Evolutionary conservation across 2,888 invertebrate genomes (phyloP), one percentile per base, ranked within the genome.

Genomic region (Phymatocera aterrima): DNA sequence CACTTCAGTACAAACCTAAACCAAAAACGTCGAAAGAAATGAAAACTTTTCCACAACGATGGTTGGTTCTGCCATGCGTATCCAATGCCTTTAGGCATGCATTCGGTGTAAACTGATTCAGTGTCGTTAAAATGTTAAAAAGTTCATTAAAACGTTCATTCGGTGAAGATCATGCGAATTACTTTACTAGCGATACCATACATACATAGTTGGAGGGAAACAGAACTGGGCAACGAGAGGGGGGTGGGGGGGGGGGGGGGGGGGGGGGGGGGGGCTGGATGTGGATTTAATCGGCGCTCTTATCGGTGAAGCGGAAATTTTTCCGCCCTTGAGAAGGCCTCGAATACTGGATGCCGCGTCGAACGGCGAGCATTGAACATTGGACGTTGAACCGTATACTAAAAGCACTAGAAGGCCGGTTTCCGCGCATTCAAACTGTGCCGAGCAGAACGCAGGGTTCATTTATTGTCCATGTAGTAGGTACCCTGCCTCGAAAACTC

Each of bases 271-370:
- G 28, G 18, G 24, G 6, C 8, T 1, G 6, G 60, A 60, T 6
- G 37, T n/a, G 65, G 75, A 60, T 31, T 81, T 81, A 83, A 84
- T 84, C 84, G 81, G 48, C 80, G 79, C 80, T 77, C 82, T 81
- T 81, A 80, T 82, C 82, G 81, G 61, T 82, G 74, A 65, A 65
- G 80, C 80, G 79, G 79, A 77, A 80, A 81, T 78, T 70, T 68
- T 34, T 60, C 77, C n/a, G 70, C 79, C 78, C 78, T 78, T 74
- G 74, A 78, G 64, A 48, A 65, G 60, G 60, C 81, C 79, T 77
- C 64, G 78, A 78, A 57, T 28, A 75, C 78, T 77, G 74, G 72
- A 54, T 54, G 72, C 21, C 24, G 68, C 46, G 40, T 46, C 28
- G 24, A 68, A 43, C 68, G 43, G 40, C 21, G 68, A 34, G 21